These are phyloP conservation scores for Alethe diademata DNA, from an alignment of 2,113 vertebrate species.

Conservation along the genomic window DNA sequence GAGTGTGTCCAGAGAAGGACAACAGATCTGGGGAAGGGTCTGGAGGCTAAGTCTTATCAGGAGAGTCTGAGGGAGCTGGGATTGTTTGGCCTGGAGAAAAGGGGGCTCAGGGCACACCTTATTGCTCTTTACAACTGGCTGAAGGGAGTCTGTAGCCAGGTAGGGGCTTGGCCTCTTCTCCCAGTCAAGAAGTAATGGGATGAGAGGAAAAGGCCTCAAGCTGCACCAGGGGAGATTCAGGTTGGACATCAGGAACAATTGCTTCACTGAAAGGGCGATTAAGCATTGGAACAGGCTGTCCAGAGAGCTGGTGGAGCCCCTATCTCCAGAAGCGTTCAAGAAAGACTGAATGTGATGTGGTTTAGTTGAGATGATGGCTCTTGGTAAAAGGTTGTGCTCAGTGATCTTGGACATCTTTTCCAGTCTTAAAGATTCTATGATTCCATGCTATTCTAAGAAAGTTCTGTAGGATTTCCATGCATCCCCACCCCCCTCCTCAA, in stretches of 20 bases:
- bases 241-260: neutral
- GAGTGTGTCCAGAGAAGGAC: fast-evolving
- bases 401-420: neutral
- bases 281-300: neutral
- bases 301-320: neutral
- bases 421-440: neutral
- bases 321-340: neutral
- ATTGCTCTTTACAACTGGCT: no score
- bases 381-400: neutral
- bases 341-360: fast-evolving
- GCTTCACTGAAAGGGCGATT: neutral
- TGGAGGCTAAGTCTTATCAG: neutral
- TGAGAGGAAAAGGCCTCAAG: neutral
- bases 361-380: neutral
- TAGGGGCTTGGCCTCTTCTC: neutral
- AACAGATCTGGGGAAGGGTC: neutral
- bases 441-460: neutral
- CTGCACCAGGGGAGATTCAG: neutral
- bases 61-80: neutral
- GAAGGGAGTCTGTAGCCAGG: neutral
- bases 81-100: neutral
- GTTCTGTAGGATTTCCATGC: neutral
- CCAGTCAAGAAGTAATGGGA: no score
- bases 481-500: fast-evolving
- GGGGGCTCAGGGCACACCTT: neutral